Conservation (phyloP, 2,113 vertebrate species). For the Calonectris borealis region DNA sequence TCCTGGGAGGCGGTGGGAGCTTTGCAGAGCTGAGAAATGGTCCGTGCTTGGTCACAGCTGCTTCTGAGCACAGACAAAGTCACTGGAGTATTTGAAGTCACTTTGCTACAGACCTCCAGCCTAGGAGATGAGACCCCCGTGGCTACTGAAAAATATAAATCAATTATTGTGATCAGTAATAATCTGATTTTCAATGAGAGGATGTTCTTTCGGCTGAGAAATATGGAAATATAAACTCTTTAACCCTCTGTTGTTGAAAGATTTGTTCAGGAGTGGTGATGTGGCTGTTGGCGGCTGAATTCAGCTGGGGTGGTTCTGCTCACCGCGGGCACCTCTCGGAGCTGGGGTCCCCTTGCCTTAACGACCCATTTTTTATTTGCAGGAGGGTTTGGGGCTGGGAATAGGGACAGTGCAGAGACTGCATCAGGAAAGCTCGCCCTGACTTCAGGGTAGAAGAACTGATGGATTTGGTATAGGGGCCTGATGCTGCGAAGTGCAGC, state of each 20-base stretch:
- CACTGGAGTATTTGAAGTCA: neutral
- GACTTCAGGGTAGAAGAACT: neutral
- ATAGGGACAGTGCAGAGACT: neutral
- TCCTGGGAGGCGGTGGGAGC: neutral
- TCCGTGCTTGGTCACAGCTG: neutral
- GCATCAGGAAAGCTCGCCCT: neutral
- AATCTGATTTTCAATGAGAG: neutral
- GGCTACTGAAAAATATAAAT: neutral
- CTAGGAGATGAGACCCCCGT: neutral
- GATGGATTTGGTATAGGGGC: neutral
- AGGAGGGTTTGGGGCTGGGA: neutral
- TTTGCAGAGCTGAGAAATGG: neutral
- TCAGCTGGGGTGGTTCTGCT: neutral
- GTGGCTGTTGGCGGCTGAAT: slow-evolving; percentile 19
- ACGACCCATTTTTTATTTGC: neutral
- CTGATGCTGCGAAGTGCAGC: neutral
- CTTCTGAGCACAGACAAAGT: neutral
- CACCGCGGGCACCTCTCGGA: rapidly evolving
- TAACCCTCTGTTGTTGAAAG: slow-evolving; percentile 17
- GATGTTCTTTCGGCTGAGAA: neutral
- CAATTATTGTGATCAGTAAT: neutral
- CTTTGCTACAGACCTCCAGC: neutral
- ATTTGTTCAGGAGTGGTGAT: slow-evolving; percentile 23
- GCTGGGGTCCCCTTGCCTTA: neutral
- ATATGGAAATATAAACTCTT: slow-evolving; percentile 17